These are phyloP conservation scores for Lithophane leautieri DNA, from an alignment of 2,888 invertebrate genomes.

Conservation along the genomic window DNA sequence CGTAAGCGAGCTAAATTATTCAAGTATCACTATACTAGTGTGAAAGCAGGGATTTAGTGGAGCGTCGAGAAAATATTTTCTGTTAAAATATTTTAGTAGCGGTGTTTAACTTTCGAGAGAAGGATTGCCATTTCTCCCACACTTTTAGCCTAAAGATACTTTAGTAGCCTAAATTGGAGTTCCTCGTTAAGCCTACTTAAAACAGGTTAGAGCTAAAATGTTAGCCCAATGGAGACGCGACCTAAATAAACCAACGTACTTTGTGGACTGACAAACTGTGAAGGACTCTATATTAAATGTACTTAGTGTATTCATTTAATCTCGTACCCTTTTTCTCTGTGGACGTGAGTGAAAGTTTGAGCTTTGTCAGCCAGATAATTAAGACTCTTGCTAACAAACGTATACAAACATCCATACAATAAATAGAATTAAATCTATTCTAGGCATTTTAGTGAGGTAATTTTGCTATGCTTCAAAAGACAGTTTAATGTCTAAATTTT, in stretches of 20 bases:
- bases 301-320: slow-evolving; percentile 40
- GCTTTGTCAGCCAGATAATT: slow-evolving; percentile 9
- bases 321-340: slow-evolving; percentile 33
- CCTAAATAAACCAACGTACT: slow-evolving; percentile 57
- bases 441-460: background rate
- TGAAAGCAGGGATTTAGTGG: slow-evolving; percentile 27
- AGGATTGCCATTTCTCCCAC: slow-evolving; percentile 8
- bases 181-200: slow-evolving; percentile 52
- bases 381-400: slow-evolving; percentile 9
- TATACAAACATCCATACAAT: background rate
- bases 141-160: slow-evolving; percentile 22
- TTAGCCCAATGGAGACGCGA: slow-evolving; percentile 42
- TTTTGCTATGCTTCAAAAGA: background rate
- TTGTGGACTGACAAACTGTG: slow-evolving; percentile 35
- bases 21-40: slow-evolving; percentile 20
- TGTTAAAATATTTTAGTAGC: slow-evolving; percentile 33
- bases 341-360: slow-evolving; percentile 13
- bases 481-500: too few species aligned
- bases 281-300: slow-evolving; percentile 38
- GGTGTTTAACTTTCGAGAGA: slow-evolving; percentile 5
- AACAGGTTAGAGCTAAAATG: slow-evolving; percentile 53
- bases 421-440: background rate
- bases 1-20: slow-evolving; percentile 27
- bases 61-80: slow-evolving; percentile 38
- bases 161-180: slow-evolving; percentile 44